Base-by-base conservation (phyloP, 1,140 invertebrate species). In the Drosophila yakuba region DNA sequence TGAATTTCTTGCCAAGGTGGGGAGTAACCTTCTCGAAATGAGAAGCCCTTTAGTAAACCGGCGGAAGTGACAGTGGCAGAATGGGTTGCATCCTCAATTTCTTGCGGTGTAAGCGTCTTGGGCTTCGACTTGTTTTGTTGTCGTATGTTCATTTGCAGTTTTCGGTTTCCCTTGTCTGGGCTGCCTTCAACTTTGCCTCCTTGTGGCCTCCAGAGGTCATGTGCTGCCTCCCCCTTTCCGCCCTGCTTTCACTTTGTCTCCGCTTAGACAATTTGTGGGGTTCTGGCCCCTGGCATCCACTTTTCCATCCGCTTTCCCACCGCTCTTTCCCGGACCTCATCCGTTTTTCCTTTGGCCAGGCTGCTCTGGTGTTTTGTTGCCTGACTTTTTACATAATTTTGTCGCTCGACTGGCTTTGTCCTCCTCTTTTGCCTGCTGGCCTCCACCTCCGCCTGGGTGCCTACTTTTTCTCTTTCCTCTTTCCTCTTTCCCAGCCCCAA, bases 341-440 rank as follows among this genome's bases (percentile, higher is more conserved):
- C 44, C 47, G n/a, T n/a, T 41, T 50, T 52, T 45, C 47, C 63
- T 45, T 80, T 59, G 63, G 48, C 59, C 60, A 56, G 67, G 50
- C 51, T 28, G 64, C 64, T 71, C 35, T 48, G 28, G 20, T 52
- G 67, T 66, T 80, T 80, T 84, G 75, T 52, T 75, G 75, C 66
- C 72, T 80, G 84, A 89, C 84, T 88, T 88, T 88, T 89, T 90
- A 80, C 84, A 89, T 89, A 89, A 89, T 84, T 89, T 89, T 89
- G 76, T 72, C 77, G 80, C 84, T 84, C 74, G 85, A 74, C 77
- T 84, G 84, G 61, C 79, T 88, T 60, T 88, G 84, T 71, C 73
- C 74, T 86, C 56, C 66, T 68, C 66, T 68, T 78, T 80, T 63
- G 57, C 20, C 51, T 60, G 67, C 62, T 50, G 58, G 44, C 62